Conservation (phyloP, 2,888 invertebrate genomes). For the Xestia sexstrigata region DNA sequence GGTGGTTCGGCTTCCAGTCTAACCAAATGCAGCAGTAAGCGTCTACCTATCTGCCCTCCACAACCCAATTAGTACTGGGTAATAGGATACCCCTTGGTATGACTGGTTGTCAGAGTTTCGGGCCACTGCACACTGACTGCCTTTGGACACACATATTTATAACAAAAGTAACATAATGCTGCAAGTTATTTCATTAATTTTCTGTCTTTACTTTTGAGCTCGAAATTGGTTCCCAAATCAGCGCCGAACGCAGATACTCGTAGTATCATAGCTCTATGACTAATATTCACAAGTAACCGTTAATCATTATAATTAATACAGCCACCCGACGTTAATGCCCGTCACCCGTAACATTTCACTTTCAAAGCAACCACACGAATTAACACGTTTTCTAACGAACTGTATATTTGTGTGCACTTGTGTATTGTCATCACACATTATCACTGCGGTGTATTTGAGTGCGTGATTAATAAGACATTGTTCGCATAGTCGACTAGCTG, state of each 20-base stretch:
- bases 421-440: constrained; percentile 42
- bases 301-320: constrained; percentile 54
- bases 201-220: not conserved
- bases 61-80: not conserved
- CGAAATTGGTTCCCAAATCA: constrained; percentile 18
- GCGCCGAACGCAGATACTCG: not conserved
- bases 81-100: not conserved
- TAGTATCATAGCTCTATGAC: not conserved
- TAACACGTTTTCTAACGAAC: constrained; percentile 61
- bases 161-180: not conserved
- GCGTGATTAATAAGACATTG: constrained; percentile 66
- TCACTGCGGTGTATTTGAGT: constrained; percentile 49
- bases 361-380: constrained; percentile 58
- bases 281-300: constrained; percentile 46
- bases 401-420: not conserved
- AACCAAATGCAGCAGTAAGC: not conserved
- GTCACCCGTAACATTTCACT: constrained; percentile 49
- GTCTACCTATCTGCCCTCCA: not conserved
- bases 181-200: not conserved
- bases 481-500: constrained; percentile 21
- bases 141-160: not conserved
- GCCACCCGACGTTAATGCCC: constrained; percentile 24
- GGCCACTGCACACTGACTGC: not conserved
- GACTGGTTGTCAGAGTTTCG: not conserved
- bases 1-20: not conserved